Conservation (phyloP, 2,113 vertebrate species). For the Leptodactylus fuscus region DNA sequence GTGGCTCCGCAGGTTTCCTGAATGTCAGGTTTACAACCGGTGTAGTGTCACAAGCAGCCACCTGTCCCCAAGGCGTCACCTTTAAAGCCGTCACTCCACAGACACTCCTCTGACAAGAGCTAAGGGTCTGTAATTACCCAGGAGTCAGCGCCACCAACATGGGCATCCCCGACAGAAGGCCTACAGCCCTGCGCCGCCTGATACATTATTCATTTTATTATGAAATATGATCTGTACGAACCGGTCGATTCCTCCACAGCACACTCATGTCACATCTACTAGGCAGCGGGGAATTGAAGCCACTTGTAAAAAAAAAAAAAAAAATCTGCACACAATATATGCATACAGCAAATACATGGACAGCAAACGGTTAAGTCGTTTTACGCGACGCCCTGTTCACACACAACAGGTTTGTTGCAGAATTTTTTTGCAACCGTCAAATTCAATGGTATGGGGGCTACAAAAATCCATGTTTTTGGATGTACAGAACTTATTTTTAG, state of each 20-base stretch:
- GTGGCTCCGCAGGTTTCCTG: background rate
- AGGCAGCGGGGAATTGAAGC: background rate
- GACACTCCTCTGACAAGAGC: slow-evolving; percentile 7
- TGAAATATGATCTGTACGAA: slow-evolving; percentile 15
- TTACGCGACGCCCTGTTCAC: too few species aligned
- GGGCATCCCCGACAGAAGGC: background rate
- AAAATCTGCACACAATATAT: too few species aligned
- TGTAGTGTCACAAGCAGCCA: background rate
- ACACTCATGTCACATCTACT: background rate
- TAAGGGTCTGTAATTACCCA: slow-evolving; percentile 30
- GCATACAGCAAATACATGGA: too few species aligned
- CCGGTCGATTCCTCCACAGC: background rate
- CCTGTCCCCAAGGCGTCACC: slow-evolving; percentile 22
- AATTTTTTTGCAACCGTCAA: too few species aligned
- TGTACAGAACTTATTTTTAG: too few species aligned
- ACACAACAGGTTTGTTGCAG: too few species aligned
- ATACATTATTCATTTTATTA: slow-evolving; percentile 13
- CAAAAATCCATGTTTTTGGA: too few species aligned
- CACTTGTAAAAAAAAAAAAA: background rate
- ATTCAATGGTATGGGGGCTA: too few species aligned
- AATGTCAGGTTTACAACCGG: background rate
- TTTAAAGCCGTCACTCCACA: slow-evolving; percentile 3
- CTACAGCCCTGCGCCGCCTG: background rate
- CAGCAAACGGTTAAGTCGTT: too few species aligned
- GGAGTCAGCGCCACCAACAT: background rate